Conservation (phyloP, 2,797 vertebrate genomes). For the Rhinatrema bivittatum region DNA sequence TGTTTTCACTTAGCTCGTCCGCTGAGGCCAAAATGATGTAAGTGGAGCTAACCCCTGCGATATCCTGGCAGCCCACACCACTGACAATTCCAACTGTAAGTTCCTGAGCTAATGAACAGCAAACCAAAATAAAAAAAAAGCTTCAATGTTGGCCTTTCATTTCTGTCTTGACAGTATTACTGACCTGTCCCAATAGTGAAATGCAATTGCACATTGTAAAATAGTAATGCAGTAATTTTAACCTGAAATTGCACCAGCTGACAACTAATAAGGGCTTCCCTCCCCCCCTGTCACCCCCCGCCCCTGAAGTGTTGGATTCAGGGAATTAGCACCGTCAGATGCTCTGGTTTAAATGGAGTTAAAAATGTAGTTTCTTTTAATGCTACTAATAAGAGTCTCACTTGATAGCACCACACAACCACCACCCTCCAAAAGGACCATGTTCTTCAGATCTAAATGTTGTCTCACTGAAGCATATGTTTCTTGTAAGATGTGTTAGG, state of each 20-base stretch:
- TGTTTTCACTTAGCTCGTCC: constrained; percentile 41
- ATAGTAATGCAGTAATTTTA: too few species aligned
- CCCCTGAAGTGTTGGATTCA: too few species aligned
- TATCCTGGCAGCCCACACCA: constrained; percentile 15
- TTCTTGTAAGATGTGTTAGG: constrained; percentile 49
- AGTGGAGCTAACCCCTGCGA: constrained; percentile 20
- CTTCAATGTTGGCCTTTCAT: constrained; percentile 12
- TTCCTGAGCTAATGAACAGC: constrained; percentile 30
- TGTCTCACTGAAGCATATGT: constrained; percentile 57
- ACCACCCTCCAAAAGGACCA: constrained; percentile 61
- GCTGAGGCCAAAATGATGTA: constrained; percentile 34
- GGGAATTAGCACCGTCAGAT: constrained; percentile 7
- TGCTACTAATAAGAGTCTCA: constrained; percentile 46
- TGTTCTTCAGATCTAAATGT: constrained; percentile 46
- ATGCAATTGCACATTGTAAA: too few species aligned
- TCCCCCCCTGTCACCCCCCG: too few species aligned
- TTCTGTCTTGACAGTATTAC: neutral
- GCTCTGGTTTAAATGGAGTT: constrained; percentile 30
- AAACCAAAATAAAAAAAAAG: constrained; percentile 17
- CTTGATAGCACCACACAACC: constrained; percentile 51
- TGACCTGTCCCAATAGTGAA: constrained; percentile 10
- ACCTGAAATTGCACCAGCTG: too few species aligned
- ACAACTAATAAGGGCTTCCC: too few species aligned
- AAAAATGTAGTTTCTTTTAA: constrained; percentile 21
- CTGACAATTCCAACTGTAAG: constrained; percentile 41